Conservation (phyloP, 2,797 vertebrate genomes). For the Tympanoctomys barrerae region DNA sequence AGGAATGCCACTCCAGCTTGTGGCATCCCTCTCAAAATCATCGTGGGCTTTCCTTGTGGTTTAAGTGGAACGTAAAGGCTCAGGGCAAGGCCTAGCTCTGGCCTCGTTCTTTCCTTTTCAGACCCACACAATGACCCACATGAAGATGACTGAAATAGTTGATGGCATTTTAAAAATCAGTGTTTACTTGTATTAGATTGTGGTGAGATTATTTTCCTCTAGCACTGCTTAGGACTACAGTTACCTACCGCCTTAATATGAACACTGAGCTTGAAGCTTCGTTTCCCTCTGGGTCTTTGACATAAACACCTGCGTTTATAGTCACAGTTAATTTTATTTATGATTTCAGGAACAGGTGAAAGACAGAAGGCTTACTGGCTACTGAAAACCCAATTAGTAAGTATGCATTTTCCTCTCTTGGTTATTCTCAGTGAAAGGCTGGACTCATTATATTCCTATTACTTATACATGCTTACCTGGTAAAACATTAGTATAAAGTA, state of each 20-base stretch:
- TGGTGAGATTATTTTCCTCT: background rate
- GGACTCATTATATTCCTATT: background rate
- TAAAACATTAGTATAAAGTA: constrained; percentile 32
- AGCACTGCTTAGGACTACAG: background rate
- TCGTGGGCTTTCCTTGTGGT: background rate
- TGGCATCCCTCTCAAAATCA: background rate
- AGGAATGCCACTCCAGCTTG: background rate
- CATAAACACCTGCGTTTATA: background rate
- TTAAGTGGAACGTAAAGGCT: background rate
- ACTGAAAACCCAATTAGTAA: constrained; percentile 27
- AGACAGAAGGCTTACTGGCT: background rate
- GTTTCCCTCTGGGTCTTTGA: background rate
- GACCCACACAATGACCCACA: background rate
- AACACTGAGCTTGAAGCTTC: background rate
- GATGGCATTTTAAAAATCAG: background rate
- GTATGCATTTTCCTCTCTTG: background rate
- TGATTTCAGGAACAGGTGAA: constrained; percentile 28
- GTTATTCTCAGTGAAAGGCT: constrained; percentile 17
- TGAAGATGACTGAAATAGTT: constrained; percentile 31
- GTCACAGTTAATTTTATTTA: constrained; percentile 22
- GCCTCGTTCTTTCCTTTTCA: background rate
- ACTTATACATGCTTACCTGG: background rate
- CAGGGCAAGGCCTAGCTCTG: background rate
- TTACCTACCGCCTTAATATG: background rate
- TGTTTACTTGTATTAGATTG: background rate